Evolutionary conservation across 2,888 invertebrate genomes (phyloP).

Genomic region (Ophioninae sp.): DNA sequence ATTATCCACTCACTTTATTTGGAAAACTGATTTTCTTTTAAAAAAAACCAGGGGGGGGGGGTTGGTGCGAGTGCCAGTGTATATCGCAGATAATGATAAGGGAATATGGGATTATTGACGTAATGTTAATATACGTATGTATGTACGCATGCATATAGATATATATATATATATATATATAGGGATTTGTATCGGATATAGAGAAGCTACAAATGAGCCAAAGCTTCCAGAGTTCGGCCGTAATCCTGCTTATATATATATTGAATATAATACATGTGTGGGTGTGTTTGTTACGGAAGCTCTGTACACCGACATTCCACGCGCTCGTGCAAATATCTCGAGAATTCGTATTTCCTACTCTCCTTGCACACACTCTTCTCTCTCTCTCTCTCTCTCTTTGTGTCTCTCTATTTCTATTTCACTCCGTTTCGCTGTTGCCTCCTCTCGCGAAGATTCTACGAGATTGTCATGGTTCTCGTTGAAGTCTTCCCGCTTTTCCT

Average conservation of each 20-base stretch:
- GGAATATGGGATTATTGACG: no score
- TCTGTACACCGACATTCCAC: slow-evolving; percentile 30
- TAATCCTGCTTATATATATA: slow-evolving; percentile 2
- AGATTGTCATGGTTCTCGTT: slow-evolving; percentile 52
- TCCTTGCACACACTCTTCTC: not conserved
- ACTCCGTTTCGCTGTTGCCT: not conserved
- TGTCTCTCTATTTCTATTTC: slow-evolving; percentile 15
- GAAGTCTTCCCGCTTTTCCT: slow-evolving; percentile 38
- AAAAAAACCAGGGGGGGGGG: not conserved
- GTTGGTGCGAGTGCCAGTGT: not conserved
- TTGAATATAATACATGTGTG: not conserved
- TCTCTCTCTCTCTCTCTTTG: not conserved
- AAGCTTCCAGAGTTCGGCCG: slow-evolving; percentile 8
- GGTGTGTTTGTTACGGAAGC: slow-evolving; percentile 1
- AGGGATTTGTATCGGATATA: no score
- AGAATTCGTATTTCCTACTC: slow-evolving; percentile 37
- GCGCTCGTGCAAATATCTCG: slow-evolving; percentile 50
- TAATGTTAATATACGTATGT: no score
- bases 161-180: no score
- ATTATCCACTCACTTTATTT: no score
- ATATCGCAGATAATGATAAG: slow-evolving; percentile 18
- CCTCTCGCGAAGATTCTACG: slow-evolving; percentile 35
- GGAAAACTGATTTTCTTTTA: not conserved
- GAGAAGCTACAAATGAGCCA: not conserved
- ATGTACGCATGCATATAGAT: no score